phyloP scores from a whole-genome alignment of 2,113 vertebrate genomes.

The Tricholaema leucomelas region DNA sequence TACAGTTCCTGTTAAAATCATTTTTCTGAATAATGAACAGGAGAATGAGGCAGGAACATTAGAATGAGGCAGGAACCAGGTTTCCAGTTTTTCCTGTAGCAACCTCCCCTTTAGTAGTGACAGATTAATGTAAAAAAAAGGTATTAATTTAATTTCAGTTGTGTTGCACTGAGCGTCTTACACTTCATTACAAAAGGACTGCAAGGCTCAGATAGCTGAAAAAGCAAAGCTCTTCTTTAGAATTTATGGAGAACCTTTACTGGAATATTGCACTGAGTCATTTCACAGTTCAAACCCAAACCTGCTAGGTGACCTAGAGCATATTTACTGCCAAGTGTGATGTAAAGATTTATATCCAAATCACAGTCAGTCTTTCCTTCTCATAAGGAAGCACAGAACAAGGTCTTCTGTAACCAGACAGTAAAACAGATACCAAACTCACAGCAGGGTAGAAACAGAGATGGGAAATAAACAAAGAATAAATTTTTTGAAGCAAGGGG shows the following conservation, averaged over 20 bases:
- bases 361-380: background rate
- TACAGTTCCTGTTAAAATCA: background rate
- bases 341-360: conserved; percentile 28
- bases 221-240: background rate
- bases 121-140: background rate
- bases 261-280: background rate
- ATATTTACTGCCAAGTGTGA: background rate
- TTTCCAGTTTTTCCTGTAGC: background rate
- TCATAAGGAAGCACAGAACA: background rate
- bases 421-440: background rate
- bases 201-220: background rate
- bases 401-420: background rate
- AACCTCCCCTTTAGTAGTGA: background rate
- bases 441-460: background rate
- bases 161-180: background rate
- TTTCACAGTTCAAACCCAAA: conserved; percentile 10
- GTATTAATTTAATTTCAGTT: background rate
- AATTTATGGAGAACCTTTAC: background rate
- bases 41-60: background rate
- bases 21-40: background rate
- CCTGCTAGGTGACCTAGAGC: conserved; percentile 13
- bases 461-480: background rate
- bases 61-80: background rate
- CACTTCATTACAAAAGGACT: background rate
- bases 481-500: background rate